These are phyloP conservation scores for Sturnus vulgaris DNA, from an alignment of 2,113 vertebrate genomes.

Conservation along the genomic window DNA sequence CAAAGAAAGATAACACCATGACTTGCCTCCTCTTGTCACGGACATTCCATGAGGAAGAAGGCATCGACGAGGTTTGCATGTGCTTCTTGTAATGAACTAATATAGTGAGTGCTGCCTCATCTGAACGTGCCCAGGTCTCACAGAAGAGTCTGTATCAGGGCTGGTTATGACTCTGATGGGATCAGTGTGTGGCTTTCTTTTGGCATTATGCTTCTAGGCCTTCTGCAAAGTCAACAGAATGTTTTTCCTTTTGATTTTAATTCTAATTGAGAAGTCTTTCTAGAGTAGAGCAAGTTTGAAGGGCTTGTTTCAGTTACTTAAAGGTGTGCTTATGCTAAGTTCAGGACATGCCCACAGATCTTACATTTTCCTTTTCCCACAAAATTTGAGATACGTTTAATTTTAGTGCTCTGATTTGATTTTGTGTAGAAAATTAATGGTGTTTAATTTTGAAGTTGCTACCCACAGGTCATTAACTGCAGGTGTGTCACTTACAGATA, in stretches of 20 bases:
- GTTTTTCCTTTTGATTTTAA: background rate
- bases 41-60: constrained; percentile 97
- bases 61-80: constrained; percentile 91
- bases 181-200: background rate
- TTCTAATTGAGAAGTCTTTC: background rate
- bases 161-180: background rate
- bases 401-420: background rate
- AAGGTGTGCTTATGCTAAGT: background rate
- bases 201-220: background rate
- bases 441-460: background rate
- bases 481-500: background rate
- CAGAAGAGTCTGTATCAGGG: background rate
- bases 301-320: background rate
- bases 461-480: background rate
- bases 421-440: background rate
- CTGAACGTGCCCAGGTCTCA: background rate
- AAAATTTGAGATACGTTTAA: background rate
- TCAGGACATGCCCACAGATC: background rate
- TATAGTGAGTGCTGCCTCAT: background rate
- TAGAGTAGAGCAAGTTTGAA: background rate
- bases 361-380: background rate
- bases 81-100: background rate
- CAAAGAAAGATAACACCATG: constrained; percentile 88
- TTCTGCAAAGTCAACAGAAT: background rate
- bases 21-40: constrained; percentile 95